A percentile compares a stretch with the other conserved stretches of the same genome.
phyloP scores from a whole-genome alignment of 2,797 vertebrate species.

The Neosalanx taihuensis region DNA sequence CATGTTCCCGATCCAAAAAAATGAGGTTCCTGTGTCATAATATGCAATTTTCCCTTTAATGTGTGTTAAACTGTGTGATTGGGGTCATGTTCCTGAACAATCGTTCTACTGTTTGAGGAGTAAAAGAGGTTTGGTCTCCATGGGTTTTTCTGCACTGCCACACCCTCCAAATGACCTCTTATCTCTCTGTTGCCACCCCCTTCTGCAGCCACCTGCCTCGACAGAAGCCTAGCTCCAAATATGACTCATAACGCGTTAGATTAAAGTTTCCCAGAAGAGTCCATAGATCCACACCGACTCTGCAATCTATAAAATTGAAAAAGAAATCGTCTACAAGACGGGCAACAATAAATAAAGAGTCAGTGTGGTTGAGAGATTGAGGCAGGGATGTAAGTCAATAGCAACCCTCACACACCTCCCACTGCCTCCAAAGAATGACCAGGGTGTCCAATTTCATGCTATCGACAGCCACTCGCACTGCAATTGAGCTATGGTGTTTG shows the following conservation, averaged over 20 bases:
- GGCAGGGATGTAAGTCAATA: constrained; percentile 29
- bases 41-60: background rate
- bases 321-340: constrained; percentile 10
- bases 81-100: too few species aligned
- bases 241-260: too few species aligned
- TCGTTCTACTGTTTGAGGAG: background rate
- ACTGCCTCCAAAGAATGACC: constrained; percentile 3
- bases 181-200: background rate
- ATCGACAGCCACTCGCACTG: constrained; percentile 18
- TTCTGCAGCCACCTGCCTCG: too few species aligned
- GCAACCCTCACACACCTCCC: background rate
- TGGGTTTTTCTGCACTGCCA: background rate
- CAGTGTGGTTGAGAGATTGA: constrained; percentile 22
- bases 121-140: background rate
- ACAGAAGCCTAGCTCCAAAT: too few species aligned
- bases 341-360: constrained; percentile 21
- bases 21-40: background rate
- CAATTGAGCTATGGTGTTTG: constrained; percentile 12
- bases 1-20: background rate
- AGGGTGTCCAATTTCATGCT: constrained; percentile 27
- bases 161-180: background rate
- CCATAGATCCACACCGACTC: background rate
- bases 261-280: background rate
- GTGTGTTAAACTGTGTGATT: too few species aligned
- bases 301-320: constrained; percentile 14